These are phyloP conservation scores for Diglossa cyanea DNA, from an alignment of 2,797 vertebrate genomes.

Conservation along the genomic window DNA sequence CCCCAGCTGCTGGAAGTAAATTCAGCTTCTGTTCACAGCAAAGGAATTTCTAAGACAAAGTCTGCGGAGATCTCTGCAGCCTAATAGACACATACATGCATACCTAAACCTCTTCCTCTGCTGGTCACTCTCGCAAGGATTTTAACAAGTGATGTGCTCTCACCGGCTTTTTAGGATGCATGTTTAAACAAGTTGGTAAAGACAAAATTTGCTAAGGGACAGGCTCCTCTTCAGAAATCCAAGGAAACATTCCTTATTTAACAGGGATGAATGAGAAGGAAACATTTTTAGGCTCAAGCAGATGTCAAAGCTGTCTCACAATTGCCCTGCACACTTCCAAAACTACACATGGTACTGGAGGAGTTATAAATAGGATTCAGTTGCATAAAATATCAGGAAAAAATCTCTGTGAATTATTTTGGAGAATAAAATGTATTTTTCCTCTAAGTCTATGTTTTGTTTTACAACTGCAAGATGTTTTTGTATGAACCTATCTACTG, in stretches of 20 bases:
- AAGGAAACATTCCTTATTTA: not conserved
- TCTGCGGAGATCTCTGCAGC: not conserved
- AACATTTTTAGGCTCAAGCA: not conserved
- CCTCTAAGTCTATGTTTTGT: not conserved
- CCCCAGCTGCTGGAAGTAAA: not conserved
- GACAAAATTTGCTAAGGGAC: not conserved
- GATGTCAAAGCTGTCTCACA: not conserved
- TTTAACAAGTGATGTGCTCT: not conserved
- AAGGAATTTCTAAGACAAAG: not conserved
- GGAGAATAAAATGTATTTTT: not conserved
- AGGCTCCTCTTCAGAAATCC: not conserved
- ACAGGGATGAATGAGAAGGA: not conserved
- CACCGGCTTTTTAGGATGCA: not conserved
- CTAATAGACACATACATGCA: not conserved
- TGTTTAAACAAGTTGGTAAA: not conserved
- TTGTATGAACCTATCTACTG: rapidly evolving
- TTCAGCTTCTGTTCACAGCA: not conserved
- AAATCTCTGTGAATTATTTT: not conserved
- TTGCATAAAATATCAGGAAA: not conserved
- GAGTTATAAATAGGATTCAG: not conserved
- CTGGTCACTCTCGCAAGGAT: not conserved
- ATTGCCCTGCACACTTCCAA: not conserved
- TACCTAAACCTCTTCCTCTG: not conserved
- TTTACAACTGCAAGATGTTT: not conserved
- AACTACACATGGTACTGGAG: not conserved